A percentile compares a stretch with the other conserved stretches of the same genome.
These are phyloP conservation scores for Anabas testudineus DNA, from an alignment of 2,797 vertebrate species.

Conservation along the genomic window DNA sequence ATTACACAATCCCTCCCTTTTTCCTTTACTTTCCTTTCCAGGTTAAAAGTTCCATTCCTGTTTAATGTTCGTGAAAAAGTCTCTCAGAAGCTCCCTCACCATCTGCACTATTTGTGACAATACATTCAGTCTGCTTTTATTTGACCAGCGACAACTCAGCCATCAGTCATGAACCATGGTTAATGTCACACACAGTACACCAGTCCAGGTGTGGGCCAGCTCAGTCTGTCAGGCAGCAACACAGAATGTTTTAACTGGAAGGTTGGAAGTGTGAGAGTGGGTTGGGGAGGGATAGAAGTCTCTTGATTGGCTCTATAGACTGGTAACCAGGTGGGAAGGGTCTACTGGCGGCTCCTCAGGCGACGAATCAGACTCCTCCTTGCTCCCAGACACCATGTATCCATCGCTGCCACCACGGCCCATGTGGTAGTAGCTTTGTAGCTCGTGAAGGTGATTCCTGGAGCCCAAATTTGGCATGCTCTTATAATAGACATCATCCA, in stretches of 20 bases:
- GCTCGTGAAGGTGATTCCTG: slow-evolving; percentile 94
- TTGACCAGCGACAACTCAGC: slow-evolving; percentile 39
- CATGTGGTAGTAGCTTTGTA: slow-evolving; percentile 98
- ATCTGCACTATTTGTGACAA: slow-evolving; percentile 62
- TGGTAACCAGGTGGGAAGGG: slow-evolving; percentile 98
- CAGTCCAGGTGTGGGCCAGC: slow-evolving; percentile 60
- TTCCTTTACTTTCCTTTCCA: slow-evolving; percentile 46
- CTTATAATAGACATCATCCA: slow-evolving; percentile 97
- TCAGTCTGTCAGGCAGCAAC: slow-evolving; percentile 71
- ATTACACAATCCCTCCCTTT: slow-evolving; percentile 69
- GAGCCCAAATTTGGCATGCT: slow-evolving; percentile 99
- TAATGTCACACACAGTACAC: slow-evolving; percentile 56
- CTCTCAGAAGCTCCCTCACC: slow-evolving; percentile 42
- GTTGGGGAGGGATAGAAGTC: slow-evolving; percentile 70
- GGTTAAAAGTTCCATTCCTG: slow-evolving; percentile 45
- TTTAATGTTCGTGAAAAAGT: slow-evolving; percentile 55
- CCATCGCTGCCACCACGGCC: slow-evolving; percentile 97
- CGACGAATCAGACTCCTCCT: slow-evolving; percentile 90
- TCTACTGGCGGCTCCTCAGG: slow-evolving; percentile 90
- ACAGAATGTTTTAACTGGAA: slow-evolving; percentile 70
- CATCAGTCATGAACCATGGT: slow-evolving; percentile 50
- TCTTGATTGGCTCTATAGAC: slow-evolving; percentile 91
- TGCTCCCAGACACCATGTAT: slow-evolving; percentile 93
- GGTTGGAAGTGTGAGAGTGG: slow-evolving; percentile 65
- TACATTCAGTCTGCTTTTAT: slow-evolving; percentile 69